These are phyloP conservation scores for Nothobranchius furzeri DNA, from an alignment of 2,113 vertebrate species.

Conservation along the genomic window DNA sequence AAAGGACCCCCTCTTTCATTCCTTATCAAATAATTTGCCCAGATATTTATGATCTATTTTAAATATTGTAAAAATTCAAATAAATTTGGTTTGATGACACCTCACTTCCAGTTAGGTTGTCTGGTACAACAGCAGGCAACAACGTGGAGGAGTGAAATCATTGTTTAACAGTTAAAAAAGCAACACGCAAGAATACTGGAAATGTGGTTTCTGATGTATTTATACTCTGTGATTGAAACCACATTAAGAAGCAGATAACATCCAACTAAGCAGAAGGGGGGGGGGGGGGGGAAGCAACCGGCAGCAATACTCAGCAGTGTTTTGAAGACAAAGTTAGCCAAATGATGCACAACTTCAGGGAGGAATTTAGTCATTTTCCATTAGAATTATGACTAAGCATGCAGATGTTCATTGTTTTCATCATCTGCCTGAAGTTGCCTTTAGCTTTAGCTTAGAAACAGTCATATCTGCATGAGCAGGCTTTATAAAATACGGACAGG, in stretches of 20 bases:
- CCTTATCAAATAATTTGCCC: too few relatives aligned
- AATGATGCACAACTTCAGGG: not conserved
- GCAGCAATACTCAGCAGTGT: not conserved
- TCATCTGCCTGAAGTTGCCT: not conserved
- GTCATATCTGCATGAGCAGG: not conserved
- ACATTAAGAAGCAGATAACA: not conserved
- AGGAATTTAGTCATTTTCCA: not conserved
- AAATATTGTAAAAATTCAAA: too few relatives aligned
- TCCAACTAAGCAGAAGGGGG: not conserved
- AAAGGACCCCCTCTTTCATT: too few relatives aligned
- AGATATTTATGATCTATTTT: too few relatives aligned
- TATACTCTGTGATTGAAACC: not conserved
- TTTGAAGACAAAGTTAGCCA: not conserved
- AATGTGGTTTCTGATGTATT: not conserved
- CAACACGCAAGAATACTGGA: not conserved
- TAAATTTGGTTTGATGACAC: too few relatives aligned
- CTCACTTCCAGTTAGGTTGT: too few relatives aligned
- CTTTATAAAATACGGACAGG: too few relatives aligned
- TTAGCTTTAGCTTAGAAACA: not conserved
- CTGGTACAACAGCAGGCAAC: too few relatives aligned
- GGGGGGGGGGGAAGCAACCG: not conserved
- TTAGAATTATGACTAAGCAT: slow-evolving; percentile 8
- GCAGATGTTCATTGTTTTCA: not conserved
- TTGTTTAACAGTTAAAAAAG: too few relatives aligned
- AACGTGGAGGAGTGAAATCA: too few relatives aligned